phyloP scores from a whole-genome alignment of 1,140 invertebrate species.

The Homarus americanus region DNA sequence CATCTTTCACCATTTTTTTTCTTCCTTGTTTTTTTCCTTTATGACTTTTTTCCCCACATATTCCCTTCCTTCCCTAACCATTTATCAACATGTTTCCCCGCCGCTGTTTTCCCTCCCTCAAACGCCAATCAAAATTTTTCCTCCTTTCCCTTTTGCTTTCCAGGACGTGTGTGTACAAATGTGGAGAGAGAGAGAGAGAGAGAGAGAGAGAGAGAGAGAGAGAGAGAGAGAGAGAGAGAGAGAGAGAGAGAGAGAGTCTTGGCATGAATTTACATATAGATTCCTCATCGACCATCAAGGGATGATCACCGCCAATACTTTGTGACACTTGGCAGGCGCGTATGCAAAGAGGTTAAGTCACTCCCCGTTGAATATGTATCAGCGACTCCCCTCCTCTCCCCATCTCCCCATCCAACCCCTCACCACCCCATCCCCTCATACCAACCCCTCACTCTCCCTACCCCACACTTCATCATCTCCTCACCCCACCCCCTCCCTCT shows the following conservation, averaged over 20 bases:
- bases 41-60: no score
- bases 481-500: neutral
- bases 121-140: no score
- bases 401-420: neutral
- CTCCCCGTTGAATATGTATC: neutral
- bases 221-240: neutral
- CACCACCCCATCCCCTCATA: neutral
- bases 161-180: no score
- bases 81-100: no score
- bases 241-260: conserved; percentile 5
- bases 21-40: no score
- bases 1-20: no score
- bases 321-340: conserved; percentile 23
- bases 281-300: conserved; percentile 41
- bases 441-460: neutral
- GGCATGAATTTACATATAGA: conserved; percentile 46
- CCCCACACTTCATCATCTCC: no score
- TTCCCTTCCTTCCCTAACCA: no score
- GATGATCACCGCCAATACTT: conserved; percentile 19
- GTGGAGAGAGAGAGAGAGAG: neutral
- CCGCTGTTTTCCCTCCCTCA: no score
- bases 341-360: neutral
- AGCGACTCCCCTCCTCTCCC: neutral
- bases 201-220: neutral
- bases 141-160: no score